These are phyloP conservation scores for Diorhabda elongata DNA, from an alignment of 1,140 invertebrate genomes.

Conservation along the genomic window DNA sequence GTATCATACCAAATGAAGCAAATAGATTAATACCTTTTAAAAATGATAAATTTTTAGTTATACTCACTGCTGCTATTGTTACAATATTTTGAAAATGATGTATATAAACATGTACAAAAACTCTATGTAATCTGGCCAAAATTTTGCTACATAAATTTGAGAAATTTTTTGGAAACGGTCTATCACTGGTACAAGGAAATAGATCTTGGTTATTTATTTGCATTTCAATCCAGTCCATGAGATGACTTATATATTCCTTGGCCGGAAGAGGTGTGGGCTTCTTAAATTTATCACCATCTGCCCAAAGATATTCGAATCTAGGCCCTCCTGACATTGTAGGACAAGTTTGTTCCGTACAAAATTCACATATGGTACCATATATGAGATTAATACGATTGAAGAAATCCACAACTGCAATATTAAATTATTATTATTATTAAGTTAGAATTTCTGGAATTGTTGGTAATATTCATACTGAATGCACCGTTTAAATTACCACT, in stretches of 20 bases:
- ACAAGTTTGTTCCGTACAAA: slow-evolving; percentile 80
- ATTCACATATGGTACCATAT: slow-evolving; percentile 86
- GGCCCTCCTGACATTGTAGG: slow-evolving; percentile 90
- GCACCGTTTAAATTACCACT: no score
- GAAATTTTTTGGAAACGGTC: slow-evolving; percentile 89
- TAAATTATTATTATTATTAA: no score
- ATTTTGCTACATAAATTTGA: slow-evolving; percentile 79
- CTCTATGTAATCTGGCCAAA: slow-evolving; percentile 83
- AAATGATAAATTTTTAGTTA: slow-evolving; percentile 9
- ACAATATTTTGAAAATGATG: slow-evolving; percentile 92
- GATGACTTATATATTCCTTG: slow-evolving; percentile 77
- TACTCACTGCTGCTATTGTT: slow-evolving; percentile 80
- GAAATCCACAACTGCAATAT: slow-evolving; percentile 81
- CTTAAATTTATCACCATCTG: slow-evolving; percentile 77
- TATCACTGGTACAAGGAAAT: slow-evolving; percentile 58
- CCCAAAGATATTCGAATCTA: slow-evolving; percentile 91
- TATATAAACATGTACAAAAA: slow-evolving; percentile 96
- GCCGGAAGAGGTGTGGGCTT: slow-evolving; percentile 86
- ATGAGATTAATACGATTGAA: slow-evolving; percentile 95
- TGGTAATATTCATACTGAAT: no score
- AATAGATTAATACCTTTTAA: no score
- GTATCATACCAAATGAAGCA: no score
- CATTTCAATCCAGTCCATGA: slow-evolving; percentile 93
- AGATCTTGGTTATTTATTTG: slow-evolving; percentile 86
- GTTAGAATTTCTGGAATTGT: no score